Evolutionary conservation across 2,797 vertebrate species (phyloP).

Genomic region (Chelonia mydas): DNA sequence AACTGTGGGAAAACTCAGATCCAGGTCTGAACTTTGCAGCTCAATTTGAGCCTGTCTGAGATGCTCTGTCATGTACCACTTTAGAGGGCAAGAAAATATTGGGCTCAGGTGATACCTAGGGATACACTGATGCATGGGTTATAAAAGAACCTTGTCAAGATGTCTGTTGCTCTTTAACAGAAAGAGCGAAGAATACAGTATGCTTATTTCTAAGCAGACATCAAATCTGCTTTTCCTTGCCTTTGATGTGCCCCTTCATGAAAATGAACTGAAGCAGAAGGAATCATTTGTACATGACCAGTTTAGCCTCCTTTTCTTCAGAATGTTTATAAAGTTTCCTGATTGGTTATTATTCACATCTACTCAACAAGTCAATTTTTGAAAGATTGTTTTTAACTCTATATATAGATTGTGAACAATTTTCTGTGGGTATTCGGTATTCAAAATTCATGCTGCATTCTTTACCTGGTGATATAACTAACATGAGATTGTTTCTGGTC

Average conservation of each 20-base stretch:
- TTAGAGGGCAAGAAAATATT: neutral
- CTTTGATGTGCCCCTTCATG: neutral
- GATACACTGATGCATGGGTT: neutral
- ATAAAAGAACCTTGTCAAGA: conserved; percentile 5
- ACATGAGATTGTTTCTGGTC: conserved; percentile 16
- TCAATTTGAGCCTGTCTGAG: neutral
- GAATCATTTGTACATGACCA: neutral
- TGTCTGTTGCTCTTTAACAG: neutral
- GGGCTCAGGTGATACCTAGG: neutral
- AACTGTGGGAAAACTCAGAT: neutral
- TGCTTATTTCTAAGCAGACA: neutral
- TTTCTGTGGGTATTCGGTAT: conserved; percentile 21
- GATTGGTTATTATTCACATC: neutral
- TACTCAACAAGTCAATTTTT: neutral
- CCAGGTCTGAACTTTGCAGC: neutral
- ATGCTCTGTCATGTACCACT: neutral
- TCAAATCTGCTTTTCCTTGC: neutral
- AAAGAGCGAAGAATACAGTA: neutral
- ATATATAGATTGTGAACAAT: neutral
- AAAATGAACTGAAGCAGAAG: neutral
- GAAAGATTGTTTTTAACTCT: neutral
- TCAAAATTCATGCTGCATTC: neutral
- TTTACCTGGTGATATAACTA: neutral
- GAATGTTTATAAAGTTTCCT: neutral
- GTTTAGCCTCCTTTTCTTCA: neutral